Conservation (phyloP, 2,888 invertebrate genomes). For the Drosophila borborema region DNA sequence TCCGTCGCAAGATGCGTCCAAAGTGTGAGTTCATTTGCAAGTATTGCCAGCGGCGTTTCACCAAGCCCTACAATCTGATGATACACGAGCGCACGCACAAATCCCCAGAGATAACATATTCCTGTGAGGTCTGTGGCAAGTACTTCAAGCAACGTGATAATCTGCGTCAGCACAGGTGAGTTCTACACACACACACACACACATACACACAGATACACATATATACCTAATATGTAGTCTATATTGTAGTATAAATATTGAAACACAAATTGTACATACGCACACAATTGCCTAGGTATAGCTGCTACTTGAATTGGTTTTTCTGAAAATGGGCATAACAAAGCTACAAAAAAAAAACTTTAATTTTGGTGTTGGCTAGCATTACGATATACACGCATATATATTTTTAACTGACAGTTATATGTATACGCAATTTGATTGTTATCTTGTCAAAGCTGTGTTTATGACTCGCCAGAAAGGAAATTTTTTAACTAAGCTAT, state of each 20-base stretch:
- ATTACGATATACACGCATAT: conserved; percentile 1
- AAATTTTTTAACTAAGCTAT: not conserved
- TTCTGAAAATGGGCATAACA: conserved; percentile 39
- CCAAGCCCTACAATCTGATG: conserved; percentile 99
- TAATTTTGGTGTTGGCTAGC: conserved; percentile 54
- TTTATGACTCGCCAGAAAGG: not conserved
- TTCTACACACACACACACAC: conserved; percentile 33
- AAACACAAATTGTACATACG: conserved; percentile 23
- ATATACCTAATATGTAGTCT: not conserved
- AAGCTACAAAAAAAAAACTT: not conserved
- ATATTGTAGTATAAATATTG: conserved; percentile 8
- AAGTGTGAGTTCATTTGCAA: conserved; percentile 99
- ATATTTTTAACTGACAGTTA: conserved; percentile 5
- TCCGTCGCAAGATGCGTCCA: conserved; percentile 94
- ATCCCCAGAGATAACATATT: conserved; percentile 97
- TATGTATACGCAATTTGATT: not conserved
- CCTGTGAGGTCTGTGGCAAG: conserved; percentile 99
- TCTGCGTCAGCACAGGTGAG: conserved; percentile 96
- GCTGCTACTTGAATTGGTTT: conserved; percentile 6
- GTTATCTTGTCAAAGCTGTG: conserved; percentile 1
- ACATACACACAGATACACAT: not conserved
- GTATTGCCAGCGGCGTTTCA: conserved; percentile 98
- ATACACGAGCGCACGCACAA: conserved; percentile 99
- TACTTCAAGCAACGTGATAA: conserved; percentile 99
- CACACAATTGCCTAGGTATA: not conserved